Evolutionary conservation across 2,888 invertebrate species (phyloP).

Genomic region (Tetramorium bicarinatum): DNA sequence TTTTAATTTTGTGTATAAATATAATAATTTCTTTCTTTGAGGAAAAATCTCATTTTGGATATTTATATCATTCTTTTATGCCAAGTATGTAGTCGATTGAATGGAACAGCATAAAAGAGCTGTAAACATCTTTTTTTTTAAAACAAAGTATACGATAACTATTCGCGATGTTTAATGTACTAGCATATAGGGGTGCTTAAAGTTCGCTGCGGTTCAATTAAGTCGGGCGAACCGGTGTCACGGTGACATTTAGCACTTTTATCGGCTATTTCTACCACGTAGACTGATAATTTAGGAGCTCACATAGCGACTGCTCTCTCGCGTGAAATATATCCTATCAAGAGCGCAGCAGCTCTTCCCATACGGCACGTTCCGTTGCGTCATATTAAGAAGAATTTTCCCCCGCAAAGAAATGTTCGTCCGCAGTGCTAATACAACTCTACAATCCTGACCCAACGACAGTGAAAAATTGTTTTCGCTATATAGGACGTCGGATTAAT

Average conservation of each 20-base stretch:
- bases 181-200: not conserved
- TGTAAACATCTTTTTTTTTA: not conserved
- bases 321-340: conserved; percentile 48
- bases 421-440: conserved; percentile 11
- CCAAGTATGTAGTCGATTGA: not conserved
- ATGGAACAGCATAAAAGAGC: not conserved
- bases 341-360: conserved; percentile 18
- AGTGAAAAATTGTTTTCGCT: conserved; percentile 15
- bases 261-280: conserved; percentile 30
- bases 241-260: conserved; percentile 45
- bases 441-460: conserved; percentile 12
- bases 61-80: not conserved
- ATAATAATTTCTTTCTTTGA: not conserved
- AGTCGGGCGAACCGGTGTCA: not conserved
- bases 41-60: not conserved
- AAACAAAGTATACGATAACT: not conserved
- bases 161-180: not conserved
- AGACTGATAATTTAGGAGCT: conserved; percentile 46
- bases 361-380: not conserved
- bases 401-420: conserved; percentile 22
- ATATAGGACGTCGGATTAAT: not conserved
- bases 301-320: not conserved
- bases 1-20: not conserved
- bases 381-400: conserved; percentile 3
- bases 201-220: conserved; percentile 20